Percentiles rank a stretch among this genome's conserved stretches.
phyloP scores from a whole-genome alignment of 2,113 vertebrate species.

The Mustelus asterias region DNA sequence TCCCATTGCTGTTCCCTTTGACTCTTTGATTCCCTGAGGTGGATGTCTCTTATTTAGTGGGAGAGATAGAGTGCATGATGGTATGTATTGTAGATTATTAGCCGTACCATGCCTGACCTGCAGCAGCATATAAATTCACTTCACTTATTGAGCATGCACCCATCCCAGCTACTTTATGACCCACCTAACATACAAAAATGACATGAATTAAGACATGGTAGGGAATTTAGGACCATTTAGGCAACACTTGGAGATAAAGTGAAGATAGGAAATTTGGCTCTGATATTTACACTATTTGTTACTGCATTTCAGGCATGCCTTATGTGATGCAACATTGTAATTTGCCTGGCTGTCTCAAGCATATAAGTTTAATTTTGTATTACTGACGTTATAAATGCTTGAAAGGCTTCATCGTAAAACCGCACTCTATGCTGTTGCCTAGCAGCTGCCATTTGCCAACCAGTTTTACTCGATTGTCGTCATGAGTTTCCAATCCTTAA shows the following conservation, averaged over 20 bases:
- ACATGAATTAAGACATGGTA: not conserved
- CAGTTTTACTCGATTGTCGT: not conserved
- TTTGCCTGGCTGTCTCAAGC: not conserved
- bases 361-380: not conserved
- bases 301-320: not conserved
- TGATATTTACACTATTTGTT: not conserved
- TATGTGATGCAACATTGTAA: not conserved
- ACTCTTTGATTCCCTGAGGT: no score
- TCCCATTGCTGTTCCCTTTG: no score
- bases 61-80: no score
- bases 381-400: not conserved
- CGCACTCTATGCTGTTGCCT: not conserved
- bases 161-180: not conserved
- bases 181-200: not conserved
- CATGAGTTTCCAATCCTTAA: not conserved
- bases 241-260: not conserved
- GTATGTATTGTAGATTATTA: not conserved
- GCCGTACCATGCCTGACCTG: not conserved
- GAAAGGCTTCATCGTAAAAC: not conserved
- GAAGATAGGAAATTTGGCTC: not conserved
- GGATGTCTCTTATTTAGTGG: no score
- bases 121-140: not conserved
- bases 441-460: not conserved
- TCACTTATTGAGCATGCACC: not conserved
- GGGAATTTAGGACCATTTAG: not conserved